Evolutionary conservation across 2,797 vertebrate species (phyloP), one percentile per base, ranked within the genome.

Genomic region (Gallinago stenura): DNA sequence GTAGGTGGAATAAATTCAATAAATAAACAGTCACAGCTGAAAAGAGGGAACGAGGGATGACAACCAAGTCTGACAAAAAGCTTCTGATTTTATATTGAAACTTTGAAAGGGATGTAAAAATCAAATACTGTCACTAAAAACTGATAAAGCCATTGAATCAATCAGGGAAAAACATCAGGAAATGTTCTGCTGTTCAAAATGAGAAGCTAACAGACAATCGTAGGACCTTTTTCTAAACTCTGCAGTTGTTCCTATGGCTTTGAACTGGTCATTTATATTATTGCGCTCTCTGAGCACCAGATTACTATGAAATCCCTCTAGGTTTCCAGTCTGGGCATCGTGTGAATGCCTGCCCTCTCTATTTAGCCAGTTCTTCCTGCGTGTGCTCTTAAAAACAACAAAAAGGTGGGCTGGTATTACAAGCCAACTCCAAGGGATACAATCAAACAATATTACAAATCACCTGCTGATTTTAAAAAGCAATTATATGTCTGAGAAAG

Each of bases 1-100:
- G 95, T 94, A 95, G 95, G 95, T 95, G 89, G 92, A 96, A 96
- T 97, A 97, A 93, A 96, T 94, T 93, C 93, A 96, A 85, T 92
- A 97, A 97, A 95, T 80, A 97, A 95, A 95, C 93, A 96, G 86
- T 87, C 86, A 85, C 57, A 78, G 71, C 76, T 92, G 89, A 93
- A 90, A 96, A 93, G 83, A 61, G 85, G 57, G 89, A 94, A 80
- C 1, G 3, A 93, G 48, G 46, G 50, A 77, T 96, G 92, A 89
- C 81, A 95, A 96, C 66, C 30, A 68, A 72, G 50, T 78, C 43
- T 95, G 80, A 88, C 64, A 87, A 87, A 94, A 91, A 87, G 75
- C 81, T 92, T 93, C 69, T 96, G 91, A 97, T 95, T 96, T 95
- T 94, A 71, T 88, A 86, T 5, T 64, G 43, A 93, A 94, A 92